A percentile compares a stretch with the other conserved stretches of the same genome.
phyloP scores from a whole-genome alignment of 2,888 invertebrate genomes.

The Tortrix viridana region DNA sequence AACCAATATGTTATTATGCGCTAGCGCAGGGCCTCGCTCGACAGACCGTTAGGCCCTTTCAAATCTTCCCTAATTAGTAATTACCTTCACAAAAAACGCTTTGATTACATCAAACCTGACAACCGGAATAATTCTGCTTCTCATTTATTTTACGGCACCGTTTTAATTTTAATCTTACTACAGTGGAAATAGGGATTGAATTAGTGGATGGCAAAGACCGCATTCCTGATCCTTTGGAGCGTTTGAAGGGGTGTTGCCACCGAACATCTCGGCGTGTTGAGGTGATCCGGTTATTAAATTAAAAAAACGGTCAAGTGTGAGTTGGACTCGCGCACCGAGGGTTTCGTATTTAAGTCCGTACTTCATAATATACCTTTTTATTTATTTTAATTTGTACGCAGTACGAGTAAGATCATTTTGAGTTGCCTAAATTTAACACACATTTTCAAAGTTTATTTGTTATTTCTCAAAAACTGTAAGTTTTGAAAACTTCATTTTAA shows the following conservation, averaged over 20 bases:
- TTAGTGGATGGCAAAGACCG: not conserved
- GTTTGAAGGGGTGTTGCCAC: slow-evolving; percentile 4
- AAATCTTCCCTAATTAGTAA: slow-evolving; percentile 33
- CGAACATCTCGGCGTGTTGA: not conserved
- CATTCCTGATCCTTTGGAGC: not conserved
- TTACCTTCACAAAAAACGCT: slow-evolving; percentile 29
- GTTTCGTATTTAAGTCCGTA: too few relatives aligned
- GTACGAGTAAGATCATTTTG: too few relatives aligned
- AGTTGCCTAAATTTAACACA: too few relatives aligned
- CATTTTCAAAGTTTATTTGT: too few relatives aligned
- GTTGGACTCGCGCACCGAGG: too few relatives aligned
- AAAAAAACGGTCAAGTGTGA: too few relatives aligned
- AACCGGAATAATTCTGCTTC: slow-evolving; percentile 22
- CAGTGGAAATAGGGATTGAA: not conserved
- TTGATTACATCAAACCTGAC: slow-evolving; percentile 31
- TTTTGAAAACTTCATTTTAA: too few relatives aligned
- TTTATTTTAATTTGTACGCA: too few relatives aligned
- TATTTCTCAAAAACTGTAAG: too few relatives aligned
- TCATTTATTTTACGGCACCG: slow-evolving; percentile 1
- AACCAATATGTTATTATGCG: not conserved
- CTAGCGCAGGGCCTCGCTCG: not conserved
- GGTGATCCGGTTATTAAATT: not conserved
- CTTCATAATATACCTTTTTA: too few relatives aligned
- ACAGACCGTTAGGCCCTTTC: slow-evolving; percentile 25
- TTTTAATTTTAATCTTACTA: too few relatives aligned